phyloP scores from a whole-genome alignment of 2,888 invertebrate genomes.

The Drosophila antonietae region DNA sequence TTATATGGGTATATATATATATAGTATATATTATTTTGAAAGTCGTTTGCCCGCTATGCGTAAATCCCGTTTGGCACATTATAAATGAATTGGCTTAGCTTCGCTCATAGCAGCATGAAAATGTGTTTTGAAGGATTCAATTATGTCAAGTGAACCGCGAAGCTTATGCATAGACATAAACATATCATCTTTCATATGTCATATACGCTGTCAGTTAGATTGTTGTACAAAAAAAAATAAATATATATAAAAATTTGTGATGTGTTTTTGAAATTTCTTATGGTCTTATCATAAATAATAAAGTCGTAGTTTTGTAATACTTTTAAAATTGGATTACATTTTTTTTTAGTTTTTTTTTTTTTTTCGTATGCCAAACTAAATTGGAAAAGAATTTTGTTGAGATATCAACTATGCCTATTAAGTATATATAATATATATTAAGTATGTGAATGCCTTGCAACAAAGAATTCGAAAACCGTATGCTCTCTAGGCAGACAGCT shows the following conservation, averaged over 20 bases:
- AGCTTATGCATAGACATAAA: not conserved
- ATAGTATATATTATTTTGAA: constrained; percentile 3
- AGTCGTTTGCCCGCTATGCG: constrained; percentile 9
- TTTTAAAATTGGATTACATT: not conserved
- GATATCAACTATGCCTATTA: not conserved
- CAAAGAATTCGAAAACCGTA: not conserved
- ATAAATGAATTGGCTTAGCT: constrained; percentile 29
- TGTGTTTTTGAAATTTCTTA: not conserved
- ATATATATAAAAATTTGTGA: not conserved
- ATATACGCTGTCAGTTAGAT: not conserved
- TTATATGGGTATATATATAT: not conserved
- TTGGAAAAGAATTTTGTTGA: not conserved
- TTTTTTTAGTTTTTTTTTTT: not conserved
- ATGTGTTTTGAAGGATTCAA: constrained; percentile 35
- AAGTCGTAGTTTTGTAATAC: not conserved
- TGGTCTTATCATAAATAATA: not conserved
- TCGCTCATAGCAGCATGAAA: constrained; percentile 16
- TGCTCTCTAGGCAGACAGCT: not conserved
- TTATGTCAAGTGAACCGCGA: constrained; percentile 26
- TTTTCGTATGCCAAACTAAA: too few species aligned
- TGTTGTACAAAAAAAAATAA: not conserved
- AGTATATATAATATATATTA: not conserved
- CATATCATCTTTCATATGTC: not conserved
- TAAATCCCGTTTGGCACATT: constrained; percentile 40
- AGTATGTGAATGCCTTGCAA: not conserved